Base-by-base conservation (phyloP, 2,888 invertebrate genomes). In the Diarsia mendica region DNA sequence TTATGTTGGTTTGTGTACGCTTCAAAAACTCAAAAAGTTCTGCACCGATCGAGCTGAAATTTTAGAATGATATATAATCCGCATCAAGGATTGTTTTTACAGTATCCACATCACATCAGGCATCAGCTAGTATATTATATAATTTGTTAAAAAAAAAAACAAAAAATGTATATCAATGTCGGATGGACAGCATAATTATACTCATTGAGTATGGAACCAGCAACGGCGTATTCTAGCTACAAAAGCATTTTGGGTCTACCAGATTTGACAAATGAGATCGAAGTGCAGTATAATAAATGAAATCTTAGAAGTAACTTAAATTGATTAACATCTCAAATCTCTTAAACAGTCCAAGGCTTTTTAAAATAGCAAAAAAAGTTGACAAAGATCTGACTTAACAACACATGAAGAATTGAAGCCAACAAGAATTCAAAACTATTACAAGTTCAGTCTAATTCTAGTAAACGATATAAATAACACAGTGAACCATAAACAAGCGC, bases 401-500 rank as follows among this genome's bases (percentile, higher is more conserved):
- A 48, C 18, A 69, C 44, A 51, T 20, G 15, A 39, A 70, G 9
- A 69, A 76, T 69, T n/a, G 8, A 63, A 72, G 72, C 48, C 68
- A 72, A 69, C 55, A 58, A 67, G 70, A 65, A 53, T 48, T 5
- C 58, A 69, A 81, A 83, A 86, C 83, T 87, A 86, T 88, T 88
- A 86, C 88, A 89, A 89, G 86, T 89, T 87, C 79, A 84, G 82
- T 90, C 89, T 90, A 89, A 89, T 88, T 91, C 74, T 79, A 87
- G 87, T 68, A 68, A 79, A 82, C 75, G 39, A 66, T 65, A 80
- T 92, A 89, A 89, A 89, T 92, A 91, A 89, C 78, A 67, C 73
- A 70, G 80, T 82, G 80, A 84, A 72, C 83, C 90, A 90, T 93
- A 94, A 94, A 94, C 92, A 92, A 92, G 90, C 79, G 89, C 93